Evolutionary conservation across 2,113 vertebrate genomes (phyloP).

Genomic region (Gymnocephalus cernua): DNA sequence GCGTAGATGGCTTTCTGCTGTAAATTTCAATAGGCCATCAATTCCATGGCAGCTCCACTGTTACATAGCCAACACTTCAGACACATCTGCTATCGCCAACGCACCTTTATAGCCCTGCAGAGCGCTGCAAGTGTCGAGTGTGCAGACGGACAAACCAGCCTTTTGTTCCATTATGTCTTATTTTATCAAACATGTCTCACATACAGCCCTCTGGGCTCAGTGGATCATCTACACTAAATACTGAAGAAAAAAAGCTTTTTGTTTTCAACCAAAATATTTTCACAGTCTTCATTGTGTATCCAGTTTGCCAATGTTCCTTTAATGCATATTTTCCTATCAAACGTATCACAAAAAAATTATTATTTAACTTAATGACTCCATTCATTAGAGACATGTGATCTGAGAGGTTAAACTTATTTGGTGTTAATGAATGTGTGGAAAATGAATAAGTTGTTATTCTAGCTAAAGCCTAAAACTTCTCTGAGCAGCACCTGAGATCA

Average conservation of each 20-base stretch:
- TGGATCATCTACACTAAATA: not conserved
- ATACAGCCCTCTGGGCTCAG: not conserved
- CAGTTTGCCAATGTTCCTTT: not conserved
- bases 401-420: not conserved
- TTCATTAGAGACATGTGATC: slow-evolving; percentile 10
- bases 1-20: slow-evolving; percentile 9
- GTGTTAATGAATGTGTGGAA: not conserved
- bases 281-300: not conserved
- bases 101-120: slow-evolving; percentile 18
- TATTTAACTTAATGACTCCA: not conserved
- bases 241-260: not conserved
- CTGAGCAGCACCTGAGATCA: not conserved
- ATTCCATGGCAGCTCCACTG: slow-evolving; percentile 16
- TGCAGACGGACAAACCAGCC: not conserved
- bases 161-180: slow-evolving; percentile 6
- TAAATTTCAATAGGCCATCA: slow-evolving; percentile 49
- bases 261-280: not conserved
- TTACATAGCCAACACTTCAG: slow-evolving; percentile 19
- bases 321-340: not conserved
- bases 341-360: slow-evolving; percentile 8
- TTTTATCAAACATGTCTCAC: slow-evolving; percentile 3
- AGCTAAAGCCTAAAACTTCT: not conserved
- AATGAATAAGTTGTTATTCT: not conserved
- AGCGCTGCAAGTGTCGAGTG: slow-evolving; percentile 2
- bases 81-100: slow-evolving; percentile 6